A percentile compares a stretch with the other conserved stretches of the same genome.
Conservation (phyloP, 2,113 vertebrate species). For the Urocitellus parryii region DNA sequence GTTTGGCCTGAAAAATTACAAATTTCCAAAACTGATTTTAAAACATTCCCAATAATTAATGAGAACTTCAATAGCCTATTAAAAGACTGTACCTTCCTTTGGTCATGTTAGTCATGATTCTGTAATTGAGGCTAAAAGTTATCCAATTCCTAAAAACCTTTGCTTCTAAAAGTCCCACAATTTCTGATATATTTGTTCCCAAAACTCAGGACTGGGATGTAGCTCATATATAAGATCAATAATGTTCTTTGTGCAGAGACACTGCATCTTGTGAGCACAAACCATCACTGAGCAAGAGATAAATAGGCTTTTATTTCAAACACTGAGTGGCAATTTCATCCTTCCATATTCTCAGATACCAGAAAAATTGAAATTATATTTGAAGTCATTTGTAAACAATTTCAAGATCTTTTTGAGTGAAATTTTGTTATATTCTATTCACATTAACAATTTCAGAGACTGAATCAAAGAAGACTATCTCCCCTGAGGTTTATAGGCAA, state of each 20-base stretch:
- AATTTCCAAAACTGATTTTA: background rate
- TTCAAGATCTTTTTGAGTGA: constrained; percentile 25
- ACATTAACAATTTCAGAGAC: constrained; percentile 1
- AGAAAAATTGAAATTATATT: constrained; percentile 41
- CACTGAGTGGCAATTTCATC: background rate
- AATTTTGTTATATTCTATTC: constrained; percentile 9
- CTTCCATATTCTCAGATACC: background rate
- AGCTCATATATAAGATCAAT: background rate
- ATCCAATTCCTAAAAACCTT: background rate
- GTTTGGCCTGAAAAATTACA: background rate
- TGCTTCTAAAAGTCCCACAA: background rate
- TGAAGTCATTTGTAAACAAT: constrained; percentile 32
- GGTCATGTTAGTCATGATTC: background rate
- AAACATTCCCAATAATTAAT: background rate
- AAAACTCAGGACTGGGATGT: background rate
- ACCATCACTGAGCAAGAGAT: constrained; percentile 2
- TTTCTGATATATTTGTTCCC: background rate
- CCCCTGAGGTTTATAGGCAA: background rate
- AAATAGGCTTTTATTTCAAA: constrained; percentile 22
- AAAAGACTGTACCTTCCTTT: background rate
- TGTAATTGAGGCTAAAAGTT: background rate
- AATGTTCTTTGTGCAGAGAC: background rate
- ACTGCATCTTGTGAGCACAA: background rate
- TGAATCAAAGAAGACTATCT: background rate
- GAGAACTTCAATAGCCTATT: background rate